These are phyloP conservation scores for Listronotus oregonensis DNA, from an alignment of 1,140 invertebrate genomes.

Conservation along the genomic window DNA sequence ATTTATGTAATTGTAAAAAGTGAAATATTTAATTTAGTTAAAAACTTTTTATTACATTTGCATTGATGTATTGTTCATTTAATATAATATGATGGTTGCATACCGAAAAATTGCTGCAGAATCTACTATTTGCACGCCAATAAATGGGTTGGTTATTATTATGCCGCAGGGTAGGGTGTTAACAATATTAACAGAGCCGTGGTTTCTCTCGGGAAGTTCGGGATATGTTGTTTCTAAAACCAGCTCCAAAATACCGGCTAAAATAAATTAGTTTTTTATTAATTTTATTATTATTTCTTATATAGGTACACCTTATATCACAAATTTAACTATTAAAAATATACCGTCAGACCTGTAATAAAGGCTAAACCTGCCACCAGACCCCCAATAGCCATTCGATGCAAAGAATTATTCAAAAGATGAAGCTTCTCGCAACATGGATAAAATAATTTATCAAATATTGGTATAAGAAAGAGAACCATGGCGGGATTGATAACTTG, in stretches of 20 bases:
- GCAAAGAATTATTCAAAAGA: constrained; percentile 62
- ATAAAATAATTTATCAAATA: constrained; percentile 67
- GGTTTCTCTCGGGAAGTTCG: constrained; percentile 42
- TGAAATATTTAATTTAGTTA: no score
- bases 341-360: constrained; percentile 40
- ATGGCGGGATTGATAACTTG: constrained; percentile 70
- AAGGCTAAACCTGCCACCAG: constrained; percentile 68
- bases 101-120: constrained; percentile 31
- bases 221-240: constrained; percentile 49
- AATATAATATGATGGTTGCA: no score
- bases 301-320: no score
- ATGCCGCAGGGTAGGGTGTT: constrained; percentile 51
- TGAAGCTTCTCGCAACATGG: constrained; percentile 51
- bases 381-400: constrained; percentile 71
- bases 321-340: no score
- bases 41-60: no score
- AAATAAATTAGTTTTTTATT: no score
- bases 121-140: constrained; percentile 34
- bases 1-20: no score
- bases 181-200: constrained; percentile 49
- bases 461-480: constrained; percentile 69
- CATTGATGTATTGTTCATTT: no score
- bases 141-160: constrained; percentile 43
- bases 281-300: no score
- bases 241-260: constrained; percentile 49